A percentile compares a stretch with the other conserved stretches of the same genome.
These are phyloP conservation scores for Dusona sp. DNA, from an alignment of 2,888 invertebrate species.

Conservation along the genomic window DNA sequence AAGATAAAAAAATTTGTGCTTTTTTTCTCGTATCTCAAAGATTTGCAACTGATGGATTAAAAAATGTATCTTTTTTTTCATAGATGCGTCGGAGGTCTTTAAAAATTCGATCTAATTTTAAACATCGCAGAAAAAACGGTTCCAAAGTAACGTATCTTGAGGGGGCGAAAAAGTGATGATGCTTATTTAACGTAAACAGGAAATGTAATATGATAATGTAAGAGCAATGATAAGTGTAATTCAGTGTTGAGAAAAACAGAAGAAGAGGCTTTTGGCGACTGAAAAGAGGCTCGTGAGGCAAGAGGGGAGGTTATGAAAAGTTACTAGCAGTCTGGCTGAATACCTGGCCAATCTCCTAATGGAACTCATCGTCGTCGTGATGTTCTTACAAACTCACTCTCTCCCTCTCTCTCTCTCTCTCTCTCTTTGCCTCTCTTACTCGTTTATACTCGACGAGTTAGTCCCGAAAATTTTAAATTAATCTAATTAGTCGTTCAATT, in stretches of 20 bases:
- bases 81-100: background rate
- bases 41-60: no score
- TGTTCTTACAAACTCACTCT: slow-evolving; percentile 17
- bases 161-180: background rate
- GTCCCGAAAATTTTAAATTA: slow-evolving; percentile 81
- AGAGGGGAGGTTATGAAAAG: slow-evolving; percentile 52
- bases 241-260: slow-evolving; percentile 31
- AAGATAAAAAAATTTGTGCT: no score
- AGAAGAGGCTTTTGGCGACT: slow-evolving; percentile 40
- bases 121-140: background rate
- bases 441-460: slow-evolving; percentile 63
- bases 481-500: slow-evolving; percentile 82
- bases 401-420: slow-evolving; percentile 38
- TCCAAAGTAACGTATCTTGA: background rate
- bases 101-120: background rate
- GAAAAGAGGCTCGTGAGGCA: slow-evolving; percentile 45
- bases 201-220: slow-evolving; percentile 19
- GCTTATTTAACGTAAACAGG: background rate
- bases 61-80: background rate
- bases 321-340: slow-evolving; percentile 58
- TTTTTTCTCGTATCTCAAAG: no score
- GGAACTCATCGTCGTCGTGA: slow-evolving; percentile 64
- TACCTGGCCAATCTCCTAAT: slow-evolving; percentile 69
- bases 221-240: slow-evolving; percentile 3
- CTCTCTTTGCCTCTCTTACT: slow-evolving; percentile 20